Evolutionary conservation across 2,113 vertebrate species (phyloP), one percentile per base, ranked within the genome.

Genomic region (Dicerorhinus sumatrensis): DNA sequence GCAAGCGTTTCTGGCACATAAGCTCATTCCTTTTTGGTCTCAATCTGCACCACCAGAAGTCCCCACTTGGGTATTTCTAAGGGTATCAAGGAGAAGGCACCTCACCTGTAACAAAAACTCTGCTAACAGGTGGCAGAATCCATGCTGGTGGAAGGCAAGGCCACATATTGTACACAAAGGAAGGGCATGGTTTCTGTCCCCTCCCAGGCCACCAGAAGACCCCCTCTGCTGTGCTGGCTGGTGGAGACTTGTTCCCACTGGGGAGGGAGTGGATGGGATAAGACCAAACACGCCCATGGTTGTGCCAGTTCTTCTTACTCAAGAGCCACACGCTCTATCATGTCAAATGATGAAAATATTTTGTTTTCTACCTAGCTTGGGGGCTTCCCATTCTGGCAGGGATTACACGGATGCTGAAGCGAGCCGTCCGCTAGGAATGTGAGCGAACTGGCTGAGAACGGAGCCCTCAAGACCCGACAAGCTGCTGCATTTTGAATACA

Each of bases 371-470:
- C n/a, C 94, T 86, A 51, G 96, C 96, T 93, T 87, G 82, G 89
- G 93, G 97, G 95, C 96, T 97, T 89, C 91, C 85, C 82, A 67
- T 48, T 77, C 94, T 97, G 97, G 96, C 97, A 91, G 89, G 93
- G 81, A 94, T 89, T 95, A 65, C 13, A 2, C 20, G 60, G 91
- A 93, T 85, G 77, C 73, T 85, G 65, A 76, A 80, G 82, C 73
- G 4, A 70, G 36, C 21, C 2, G 12, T 33, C 93, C 36, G 79
- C 89, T 27, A 89, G 96, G 97, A 98, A 98, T 97, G 95, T 92
- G 65, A 83, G 91, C 89, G 4, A 94, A 97, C 97, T 96, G 93
- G 97, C 97, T 96, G 65, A 4, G 89, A 62, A 42, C 1, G 0
- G 67, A 84, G 63, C 46, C 96, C 95, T 97, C 93, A 87, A 81